Evolutionary conservation across 2,113 vertebrate genomes (phyloP), one percentile per base, ranked within the genome.

Genomic region (Strix aluco): DNA sequence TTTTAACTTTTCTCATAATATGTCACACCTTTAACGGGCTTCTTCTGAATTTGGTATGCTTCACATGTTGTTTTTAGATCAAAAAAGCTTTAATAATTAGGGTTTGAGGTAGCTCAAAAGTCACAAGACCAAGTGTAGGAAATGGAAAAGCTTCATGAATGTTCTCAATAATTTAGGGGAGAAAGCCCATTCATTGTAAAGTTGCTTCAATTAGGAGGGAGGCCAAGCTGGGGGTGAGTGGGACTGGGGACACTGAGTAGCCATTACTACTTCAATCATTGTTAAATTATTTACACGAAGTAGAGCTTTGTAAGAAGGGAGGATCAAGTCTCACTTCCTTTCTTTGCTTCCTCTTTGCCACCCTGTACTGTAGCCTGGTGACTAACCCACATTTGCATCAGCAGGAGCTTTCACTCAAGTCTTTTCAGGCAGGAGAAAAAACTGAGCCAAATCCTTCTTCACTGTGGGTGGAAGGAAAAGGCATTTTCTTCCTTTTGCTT

Each of bases 381-480:
- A 10, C 10, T 73, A 55, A 54, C 15, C 16, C 29, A 40, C 0
- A 0, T 29, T 82, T 54, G 8, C 26, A 38, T 75, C 58, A 61
- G 10, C 21, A 70, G 42, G 8, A 66, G 21, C 34, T 82, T 88
- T 77, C 55, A 58, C 15, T 51, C 16, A 30, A 38, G 40, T 69
- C 23, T 86, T 5, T 80, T 95, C 21, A 57, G 23, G 18, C 18
- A 77, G 34, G 20, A 88, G 8, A 34, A 73, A 63, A 79, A 71
- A 23, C 1, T 40, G 20, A 90, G 25, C 44, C 14, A 80, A 86
- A 52, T 83, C 22, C 6, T 79, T 7, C 44, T 70, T 81, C 21
- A 38, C 11, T 38, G 36, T 62, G 15, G 4, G 8, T 54, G 5
- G 13, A 10, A 54, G 17, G 25, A 51, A 92, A 54, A 30, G 4